Conservation (phyloP, 2,797 vertebrate species). For the Pelodytes ibericus region DNA sequence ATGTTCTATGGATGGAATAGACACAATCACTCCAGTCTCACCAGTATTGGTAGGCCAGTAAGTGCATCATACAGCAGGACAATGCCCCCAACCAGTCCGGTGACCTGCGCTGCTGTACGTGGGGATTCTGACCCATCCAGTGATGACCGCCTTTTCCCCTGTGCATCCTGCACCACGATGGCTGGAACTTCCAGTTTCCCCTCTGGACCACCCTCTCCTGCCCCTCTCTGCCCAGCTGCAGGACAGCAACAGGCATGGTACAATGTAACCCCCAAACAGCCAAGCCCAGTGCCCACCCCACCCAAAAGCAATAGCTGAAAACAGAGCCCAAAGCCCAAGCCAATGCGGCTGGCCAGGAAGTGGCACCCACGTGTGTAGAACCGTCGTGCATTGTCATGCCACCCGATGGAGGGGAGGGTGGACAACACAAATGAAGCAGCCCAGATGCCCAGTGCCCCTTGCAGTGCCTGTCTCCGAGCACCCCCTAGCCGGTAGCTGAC, state of each 20-base stretch:
- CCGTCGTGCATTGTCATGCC: slow-evolving; percentile 80
- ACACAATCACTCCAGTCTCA: slow-evolving; percentile 62
- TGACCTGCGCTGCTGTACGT: slow-evolving; percentile 81
- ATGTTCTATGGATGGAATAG: no score
- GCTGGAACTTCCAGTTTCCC: slow-evolving; percentile 77
- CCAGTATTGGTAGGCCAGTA: slow-evolving; percentile 81
- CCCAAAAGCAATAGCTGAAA: slow-evolving; percentile 78
- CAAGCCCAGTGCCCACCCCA: slow-evolving; percentile 78
- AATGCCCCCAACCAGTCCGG: slow-evolving; percentile 80
- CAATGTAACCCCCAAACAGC: slow-evolving; percentile 78
- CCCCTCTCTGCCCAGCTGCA: slow-evolving; percentile 63
- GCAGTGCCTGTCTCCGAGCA: slow-evolving; percentile 80
- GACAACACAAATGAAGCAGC: slow-evolving; percentile 82
- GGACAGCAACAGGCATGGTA: slow-evolving; percentile 79
- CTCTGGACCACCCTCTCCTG: slow-evolving; percentile 67
- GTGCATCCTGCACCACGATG: slow-evolving; percentile 80
- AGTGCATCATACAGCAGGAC: slow-evolving; percentile 81
- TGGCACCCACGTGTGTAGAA: slow-evolving; percentile 80
- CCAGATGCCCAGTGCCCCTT: slow-evolving; percentile 80
- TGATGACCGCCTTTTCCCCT: slow-evolving; percentile 78
- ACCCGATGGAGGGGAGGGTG: slow-evolving; percentile 79
- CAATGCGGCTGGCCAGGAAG: slow-evolving; percentile 81
- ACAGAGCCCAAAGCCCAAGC: slow-evolving; percentile 79
- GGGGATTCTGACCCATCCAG: slow-evolving; percentile 80
- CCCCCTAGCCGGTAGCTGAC: slow-evolving; percentile 82